phyloP scores from a whole-genome alignment of 2,888 invertebrate species.

The Trisateles emortualis region DNA sequence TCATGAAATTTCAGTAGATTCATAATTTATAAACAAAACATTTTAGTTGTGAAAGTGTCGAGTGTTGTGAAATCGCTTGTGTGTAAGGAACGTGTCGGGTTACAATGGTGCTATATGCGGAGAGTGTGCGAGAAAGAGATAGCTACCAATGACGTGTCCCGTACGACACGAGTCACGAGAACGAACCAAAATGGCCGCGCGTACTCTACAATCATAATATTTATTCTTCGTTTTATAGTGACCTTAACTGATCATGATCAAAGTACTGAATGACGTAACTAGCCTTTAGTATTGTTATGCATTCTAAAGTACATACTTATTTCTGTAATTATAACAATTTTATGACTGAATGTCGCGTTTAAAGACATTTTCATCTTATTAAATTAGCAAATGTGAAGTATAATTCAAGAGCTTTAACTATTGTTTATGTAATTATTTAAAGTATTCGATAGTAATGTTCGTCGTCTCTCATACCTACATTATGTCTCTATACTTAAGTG shows the following conservation, averaged over 20 bases:
- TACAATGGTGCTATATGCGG: constrained; percentile 87
- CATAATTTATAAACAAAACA: constrained; percentile 84
- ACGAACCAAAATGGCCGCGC: constrained; percentile 85
- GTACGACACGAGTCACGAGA: constrained; percentile 84
- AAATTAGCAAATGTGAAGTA: constrained; percentile 44
- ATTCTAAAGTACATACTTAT: constrained; percentile 55
- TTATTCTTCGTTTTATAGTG: constrained; percentile 84
- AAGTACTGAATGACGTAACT: constrained; percentile 85
- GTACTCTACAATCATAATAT: constrained; percentile 86
- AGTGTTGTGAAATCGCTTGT: constrained; percentile 87
- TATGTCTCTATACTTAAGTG: constrained; percentile 28
- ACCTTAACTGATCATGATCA: constrained; percentile 85
- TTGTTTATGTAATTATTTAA: constrained; percentile 50
- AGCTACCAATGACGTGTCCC: constrained; percentile 83
- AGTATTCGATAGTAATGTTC: constrained; percentile 38
- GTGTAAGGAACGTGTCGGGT: constrained; percentile 86
- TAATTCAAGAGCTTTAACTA: constrained; percentile 60
- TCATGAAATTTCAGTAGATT: constrained; percentile 84
- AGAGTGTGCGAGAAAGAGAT: constrained; percentile 81
- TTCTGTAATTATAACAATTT: constrained; percentile 46
- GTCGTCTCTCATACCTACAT: constrained; percentile 27
- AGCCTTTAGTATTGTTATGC: constrained; percentile 68
- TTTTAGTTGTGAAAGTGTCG: constrained; percentile 86
- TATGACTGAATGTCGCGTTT: constrained; percentile 53
- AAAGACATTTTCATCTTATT: constrained; percentile 67